These are phyloP conservation scores for Fragum sueziense DNA, from an alignment of 2,888 invertebrate genomes.

Conservation along the genomic window DNA sequence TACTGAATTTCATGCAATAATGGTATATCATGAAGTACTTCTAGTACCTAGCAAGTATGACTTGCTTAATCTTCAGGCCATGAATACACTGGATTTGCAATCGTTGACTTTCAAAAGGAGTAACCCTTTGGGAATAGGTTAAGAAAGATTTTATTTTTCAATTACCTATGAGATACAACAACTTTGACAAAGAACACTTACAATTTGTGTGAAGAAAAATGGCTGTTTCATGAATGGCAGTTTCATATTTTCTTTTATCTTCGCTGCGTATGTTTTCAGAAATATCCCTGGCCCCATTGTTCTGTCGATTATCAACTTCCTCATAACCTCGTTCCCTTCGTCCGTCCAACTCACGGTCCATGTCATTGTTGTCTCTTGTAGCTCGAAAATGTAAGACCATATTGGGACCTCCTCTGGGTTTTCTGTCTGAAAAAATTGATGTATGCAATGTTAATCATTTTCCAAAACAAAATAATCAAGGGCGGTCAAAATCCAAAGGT, in stretches of 20 bases:
- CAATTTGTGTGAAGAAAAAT: slow-evolving; percentile 22
- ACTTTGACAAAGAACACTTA: slow-evolving; percentile 9
- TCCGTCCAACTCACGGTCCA: slow-evolving; percentile 30
- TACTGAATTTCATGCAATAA: no score
- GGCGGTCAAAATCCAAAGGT: no score
- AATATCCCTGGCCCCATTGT: not conserved
- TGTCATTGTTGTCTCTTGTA: slow-evolving; percentile 18
- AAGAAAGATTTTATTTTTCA: no score
- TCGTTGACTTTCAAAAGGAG: no score
- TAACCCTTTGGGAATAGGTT: no score
- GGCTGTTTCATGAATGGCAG: slow-evolving; percentile 23
- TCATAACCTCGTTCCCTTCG: slow-evolving; percentile 13
- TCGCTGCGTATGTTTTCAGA: slow-evolving; percentile 21
- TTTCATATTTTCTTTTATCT: slow-evolving; percentile 19
- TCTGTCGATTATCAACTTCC: not conserved
- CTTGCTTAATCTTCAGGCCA: no score
- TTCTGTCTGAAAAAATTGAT: not conserved
- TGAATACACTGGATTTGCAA: no score
- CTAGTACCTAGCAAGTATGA: no score
- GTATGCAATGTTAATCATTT: no score
- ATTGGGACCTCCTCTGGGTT: not conserved
- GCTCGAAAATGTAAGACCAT: not conserved
- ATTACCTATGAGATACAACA: no score
- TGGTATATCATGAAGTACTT: no score
- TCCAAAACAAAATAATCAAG: no score